Base-by-base conservation (phyloP, 2,888 invertebrate genomes). In the Muschampia plurimacula region DNA sequence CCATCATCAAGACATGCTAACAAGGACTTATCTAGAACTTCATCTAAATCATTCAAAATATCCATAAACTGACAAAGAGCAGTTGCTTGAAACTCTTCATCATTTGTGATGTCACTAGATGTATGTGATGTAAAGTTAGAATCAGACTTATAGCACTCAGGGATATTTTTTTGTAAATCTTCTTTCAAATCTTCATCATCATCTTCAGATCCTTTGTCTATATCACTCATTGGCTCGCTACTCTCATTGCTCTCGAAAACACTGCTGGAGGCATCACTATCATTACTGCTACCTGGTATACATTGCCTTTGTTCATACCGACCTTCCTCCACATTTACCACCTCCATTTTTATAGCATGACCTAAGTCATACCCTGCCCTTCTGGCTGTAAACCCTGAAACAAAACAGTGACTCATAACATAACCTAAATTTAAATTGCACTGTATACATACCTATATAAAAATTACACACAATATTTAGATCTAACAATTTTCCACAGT, bases 1-100 rank as follows among this genome's bases (percentile, higher is more conserved):
- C 84, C 84, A 78, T 92, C 91, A 76, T 93, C 93, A 65, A 93
- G 88, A 76, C 92, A 90, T 70, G 91, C 91, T 67, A 93, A 82
- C 74, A 95, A 81, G 69, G 95, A 95, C 77, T 94, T 95, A 79
- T 96, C 95, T 78, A 96, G 84, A 74, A 95, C 94, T 83, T 95
- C 95, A 84, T 96, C 96, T 76, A 96, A 86, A 82, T 95, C 95
- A 80, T 95, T 94, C 77, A 96, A 86, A 75, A 96, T 95, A 82
- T 95, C 91, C 90, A 96, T 92, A 82, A 94, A 94, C 79, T 94
- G 92, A 80, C 91, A 91, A 74, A 94, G 86, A 36, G 93, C 94
- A 69, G 92, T 89, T 46, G 94, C 92, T 84, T 94, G 93, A 82
- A 93, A 92, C 76, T 94, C 93, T 75, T 93, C 93, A 80, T 93